Evolutionary conservation across 2,113 vertebrate species (phyloP).

Genomic region (Marmota flaviventris): DNA sequence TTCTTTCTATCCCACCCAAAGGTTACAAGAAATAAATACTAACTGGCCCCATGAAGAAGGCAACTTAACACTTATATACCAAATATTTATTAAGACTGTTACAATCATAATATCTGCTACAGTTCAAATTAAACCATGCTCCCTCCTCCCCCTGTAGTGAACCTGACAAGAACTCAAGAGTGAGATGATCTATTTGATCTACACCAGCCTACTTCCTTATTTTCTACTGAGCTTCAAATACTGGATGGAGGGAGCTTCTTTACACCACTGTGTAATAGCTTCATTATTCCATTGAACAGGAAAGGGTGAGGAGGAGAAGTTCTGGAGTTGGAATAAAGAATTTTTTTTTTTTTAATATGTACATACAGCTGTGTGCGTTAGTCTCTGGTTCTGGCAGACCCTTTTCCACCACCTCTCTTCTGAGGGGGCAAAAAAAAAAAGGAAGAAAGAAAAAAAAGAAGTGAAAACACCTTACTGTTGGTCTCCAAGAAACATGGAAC

Average conservation of each 20-base stretch:
- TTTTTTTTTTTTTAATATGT: background rate
- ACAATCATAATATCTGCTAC: background rate
- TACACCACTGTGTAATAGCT: background rate
- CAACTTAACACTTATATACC: background rate
- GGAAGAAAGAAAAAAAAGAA: background rate
- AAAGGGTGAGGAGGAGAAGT: conserved; percentile 13
- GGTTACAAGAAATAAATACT: background rate
- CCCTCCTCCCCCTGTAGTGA: background rate
- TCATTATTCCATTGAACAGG: conserved; percentile 38
- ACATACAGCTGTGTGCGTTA: conserved; percentile 28
- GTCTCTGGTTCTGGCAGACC: conserved; percentile 34
- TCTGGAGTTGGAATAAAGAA: conserved; percentile 58
- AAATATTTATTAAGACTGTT: background rate
- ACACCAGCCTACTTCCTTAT: background rate
- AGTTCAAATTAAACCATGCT: background rate
- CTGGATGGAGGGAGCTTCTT: conserved; percentile 18
- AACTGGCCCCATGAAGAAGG: background rate
- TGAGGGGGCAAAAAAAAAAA: background rate
- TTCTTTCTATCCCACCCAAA: background rate
- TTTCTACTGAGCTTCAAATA: background rate
- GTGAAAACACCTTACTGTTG: conserved; percentile 38
- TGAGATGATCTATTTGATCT: background rate
- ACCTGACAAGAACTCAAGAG: background rate
- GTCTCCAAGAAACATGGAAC: background rate
- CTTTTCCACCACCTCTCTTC: conserved; percentile 50